A percentile compares a stretch with the other conserved stretches of the same genome.
phyloP scores from a whole-genome alignment of 2,797 vertebrate genomes.

The Bovichtus diacanthus region DNA sequence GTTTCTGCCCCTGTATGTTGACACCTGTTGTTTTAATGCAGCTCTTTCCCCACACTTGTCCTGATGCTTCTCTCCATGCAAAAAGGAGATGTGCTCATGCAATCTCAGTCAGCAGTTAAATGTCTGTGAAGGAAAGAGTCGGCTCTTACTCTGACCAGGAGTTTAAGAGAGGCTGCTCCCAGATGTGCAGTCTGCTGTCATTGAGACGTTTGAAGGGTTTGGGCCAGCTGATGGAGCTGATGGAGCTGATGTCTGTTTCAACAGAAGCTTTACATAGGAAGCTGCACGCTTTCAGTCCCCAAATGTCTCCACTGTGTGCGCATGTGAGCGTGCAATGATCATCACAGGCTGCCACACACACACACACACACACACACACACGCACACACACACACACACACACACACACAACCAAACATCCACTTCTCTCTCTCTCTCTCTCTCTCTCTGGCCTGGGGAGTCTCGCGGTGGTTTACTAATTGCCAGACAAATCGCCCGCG shows the following conservation, averaged over 20 bases:
- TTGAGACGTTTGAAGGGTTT: slow-evolving; percentile 7
- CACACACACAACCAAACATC: background rate
- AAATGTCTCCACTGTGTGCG: background rate
- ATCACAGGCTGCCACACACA: background rate
- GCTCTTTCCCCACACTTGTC: slow-evolving; percentile 1
- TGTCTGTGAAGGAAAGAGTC: slow-evolving; percentile 33
- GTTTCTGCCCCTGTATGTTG: background rate
- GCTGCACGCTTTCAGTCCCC: slow-evolving; percentile 10
- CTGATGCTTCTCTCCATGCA: background rate
- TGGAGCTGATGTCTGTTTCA: slow-evolving; percentile 51
- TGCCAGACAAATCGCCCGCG: slow-evolving; percentile 82
- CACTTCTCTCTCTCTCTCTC: slow-evolving; percentile 20
- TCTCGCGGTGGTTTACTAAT: slow-evolving; percentile 82
- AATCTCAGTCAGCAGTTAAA: slow-evolving; percentile 36
- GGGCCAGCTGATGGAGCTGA: slow-evolving; percentile 46
- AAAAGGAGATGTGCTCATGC: background rate
- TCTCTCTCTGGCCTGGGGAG: slow-evolving; percentile 59
- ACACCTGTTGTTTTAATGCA: background rate
- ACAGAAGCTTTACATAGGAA: slow-evolving; percentile 43
- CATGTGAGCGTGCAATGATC: background rate
- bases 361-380: slow-evolving; percentile 13
- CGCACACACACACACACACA: slow-evolving; percentile 1
- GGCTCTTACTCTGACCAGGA: background rate
- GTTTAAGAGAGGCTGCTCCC: slow-evolving; percentile 2
- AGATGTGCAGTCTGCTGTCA: slow-evolving; percentile 22